Base-by-base conservation (phyloP, 2,888 invertebrate genomes). In the Watsonalla cultraria region DNA sequence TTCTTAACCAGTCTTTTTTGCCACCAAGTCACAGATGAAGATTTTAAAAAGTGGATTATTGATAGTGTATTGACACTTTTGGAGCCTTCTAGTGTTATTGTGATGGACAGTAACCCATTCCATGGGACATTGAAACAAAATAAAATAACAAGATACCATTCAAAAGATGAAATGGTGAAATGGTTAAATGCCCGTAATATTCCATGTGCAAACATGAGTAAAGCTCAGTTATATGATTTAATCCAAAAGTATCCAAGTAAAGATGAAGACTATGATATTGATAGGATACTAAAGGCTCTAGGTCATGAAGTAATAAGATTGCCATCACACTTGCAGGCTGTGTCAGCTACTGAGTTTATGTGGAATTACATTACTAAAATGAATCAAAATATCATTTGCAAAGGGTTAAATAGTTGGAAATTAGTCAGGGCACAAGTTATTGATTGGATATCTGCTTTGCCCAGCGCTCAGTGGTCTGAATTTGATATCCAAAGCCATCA, bases 1-100 rank as follows among this genome's bases (percentile, higher is more conserved):
- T 67, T 73, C 6, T 54, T 65, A 42, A 64, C 65, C 61, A 74
- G 74, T 45, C 59, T 84, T 55, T 80, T 74, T 55, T 65, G 65
- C 51, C 72, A 66, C 53, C 56, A 69, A 51, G 58, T 67, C 7
- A 61, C 63, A 14, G 61, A 60, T 61, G 60, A 68, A 33, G 62
- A 69, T 48, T 80, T 77, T 45, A 65, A 56, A n/a, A 82, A 77
- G 55, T 85, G 83, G 85, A 48, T 84, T n/a, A 59, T 60, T 54
- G 71, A 78, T 53, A 64, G 78, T 34, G 59, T 84, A 13, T 42
- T 81, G 8, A 58, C 64, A 24, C 37, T 45, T 6, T 57, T 85
- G 14, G 55, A 59, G 52, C 59, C 61, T 7, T 61, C 64, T 9
- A 75, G 77, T 58, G 57, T 75, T n/a, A 62, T 85, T 51, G 60